A percentile compares a stretch with the other conserved stretches of the same genome.
Conservation (phyloP, 2,888 invertebrate genomes). For the Zhuqinia jingwanae region DNA sequence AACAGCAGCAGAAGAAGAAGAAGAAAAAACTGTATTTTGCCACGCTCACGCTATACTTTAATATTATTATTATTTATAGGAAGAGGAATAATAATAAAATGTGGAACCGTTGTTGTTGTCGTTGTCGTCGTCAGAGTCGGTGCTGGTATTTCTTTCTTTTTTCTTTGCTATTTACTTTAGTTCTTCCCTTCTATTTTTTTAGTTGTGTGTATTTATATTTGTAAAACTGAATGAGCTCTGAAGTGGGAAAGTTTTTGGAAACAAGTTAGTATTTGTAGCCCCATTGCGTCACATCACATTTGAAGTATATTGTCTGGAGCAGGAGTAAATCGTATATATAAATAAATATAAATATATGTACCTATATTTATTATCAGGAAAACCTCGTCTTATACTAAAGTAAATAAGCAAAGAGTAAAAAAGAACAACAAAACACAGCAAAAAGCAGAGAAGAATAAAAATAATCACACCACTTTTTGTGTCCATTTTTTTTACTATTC, state of each 20-base stretch:
- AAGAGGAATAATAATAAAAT: constrained; percentile 60
- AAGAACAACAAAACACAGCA: background rate
- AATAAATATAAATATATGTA: too few species aligned
- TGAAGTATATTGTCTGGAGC: constrained; percentile 61
- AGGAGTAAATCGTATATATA: constrained; percentile 56
- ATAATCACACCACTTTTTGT: constrained; percentile 54
- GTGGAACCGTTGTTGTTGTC: constrained; percentile 24
- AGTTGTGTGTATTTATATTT: constrained; percentile 3
- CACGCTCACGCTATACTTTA: constrained; percentile 2
- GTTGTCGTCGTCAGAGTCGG: too few species aligned
- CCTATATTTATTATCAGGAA: constrained; percentile 59
- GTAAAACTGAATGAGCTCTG: constrained; percentile 56
- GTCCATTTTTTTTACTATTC: constrained; percentile 27
- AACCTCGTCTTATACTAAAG: constrained; percentile 13
- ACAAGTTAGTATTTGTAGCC: constrained; percentile 65
- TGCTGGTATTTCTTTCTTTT: constrained; percentile 5
- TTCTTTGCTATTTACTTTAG: background rate
- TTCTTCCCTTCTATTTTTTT: background rate
- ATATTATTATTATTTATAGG: constrained; percentile 61
- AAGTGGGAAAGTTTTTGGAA: constrained; percentile 66
- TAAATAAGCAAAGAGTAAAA: constrained; percentile 3
- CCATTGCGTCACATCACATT: constrained; percentile 70
- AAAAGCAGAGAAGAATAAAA: constrained; percentile 44
- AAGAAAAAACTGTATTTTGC: background rate
- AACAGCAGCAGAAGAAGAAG: too few species aligned